These are phyloP conservation scores for Xenops minutus DNA, from an alignment of 2,797 vertebrate genomes.

Conservation along the genomic window DNA sequence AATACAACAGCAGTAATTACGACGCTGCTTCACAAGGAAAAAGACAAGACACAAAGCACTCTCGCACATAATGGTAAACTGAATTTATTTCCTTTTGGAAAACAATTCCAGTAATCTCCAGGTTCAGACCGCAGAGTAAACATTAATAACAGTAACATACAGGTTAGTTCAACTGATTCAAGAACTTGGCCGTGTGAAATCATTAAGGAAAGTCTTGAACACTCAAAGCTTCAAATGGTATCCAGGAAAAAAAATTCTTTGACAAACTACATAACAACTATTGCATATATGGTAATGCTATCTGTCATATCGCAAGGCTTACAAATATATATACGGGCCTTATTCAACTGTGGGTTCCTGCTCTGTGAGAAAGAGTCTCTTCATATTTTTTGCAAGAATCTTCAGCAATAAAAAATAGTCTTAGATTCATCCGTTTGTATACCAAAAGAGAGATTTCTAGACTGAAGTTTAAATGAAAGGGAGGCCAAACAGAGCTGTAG, in stretches of 20 bases:
- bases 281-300: constrained; percentile 87
- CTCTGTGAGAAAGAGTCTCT: constrained; percentile 73
- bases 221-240: constrained; percentile 84
- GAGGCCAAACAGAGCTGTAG: constrained; percentile 73
- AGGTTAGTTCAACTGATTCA: constrained; percentile 91
- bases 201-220: constrained; percentile 84
- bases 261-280: constrained; percentile 86
- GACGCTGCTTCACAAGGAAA: constrained; percentile 43
- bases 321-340: constrained; percentile 85
- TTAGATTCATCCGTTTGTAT: constrained; percentile 73
- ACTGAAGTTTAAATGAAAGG: constrained; percentile 74
- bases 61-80: constrained; percentile 85
- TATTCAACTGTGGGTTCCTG: constrained; percentile 78
- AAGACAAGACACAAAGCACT: constrained; percentile 74
- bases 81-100: constrained; percentile 88
- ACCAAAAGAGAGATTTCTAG: constrained; percentile 79
- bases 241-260: constrained; percentile 81
- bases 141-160: constrained; percentile 99
- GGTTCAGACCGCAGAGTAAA: constrained; percentile 97
- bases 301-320: constrained; percentile 87
- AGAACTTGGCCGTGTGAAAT: constrained; percentile 88
- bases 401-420: constrained; percentile 82
- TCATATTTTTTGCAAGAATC: constrained; percentile 72
- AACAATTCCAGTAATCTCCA: constrained; percentile 98
- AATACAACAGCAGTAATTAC: background rate